phyloP scores from a whole-genome alignment of 2,113 vertebrate genomes.

The Hemicordylus capensis region DNA sequence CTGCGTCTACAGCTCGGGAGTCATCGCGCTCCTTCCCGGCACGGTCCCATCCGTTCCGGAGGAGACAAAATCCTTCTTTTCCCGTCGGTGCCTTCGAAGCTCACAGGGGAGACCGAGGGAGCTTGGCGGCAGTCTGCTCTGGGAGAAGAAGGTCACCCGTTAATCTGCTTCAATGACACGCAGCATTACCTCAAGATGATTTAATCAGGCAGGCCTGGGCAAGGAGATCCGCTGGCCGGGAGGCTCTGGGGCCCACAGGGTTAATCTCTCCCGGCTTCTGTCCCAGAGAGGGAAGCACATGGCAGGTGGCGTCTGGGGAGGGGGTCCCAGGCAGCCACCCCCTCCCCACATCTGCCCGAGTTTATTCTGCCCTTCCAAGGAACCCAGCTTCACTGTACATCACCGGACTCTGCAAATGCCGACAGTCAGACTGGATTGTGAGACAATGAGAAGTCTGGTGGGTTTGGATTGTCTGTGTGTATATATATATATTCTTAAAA shows the following conservation, averaged over 20 bases:
- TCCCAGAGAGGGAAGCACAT: not conserved
- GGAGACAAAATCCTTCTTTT: not conserved
- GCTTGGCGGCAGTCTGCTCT: not conserved
- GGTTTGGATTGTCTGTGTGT: too few species aligned
- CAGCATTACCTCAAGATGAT: constrained; percentile 71
- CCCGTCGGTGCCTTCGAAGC: not conserved
- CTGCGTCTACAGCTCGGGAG: not conserved
- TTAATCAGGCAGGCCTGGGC: constrained; percentile 58
- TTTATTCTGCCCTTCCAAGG: not conserved
- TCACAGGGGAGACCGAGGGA: constrained; percentile 29
- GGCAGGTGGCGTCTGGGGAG: not conserved
- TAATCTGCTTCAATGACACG: constrained; percentile 75
- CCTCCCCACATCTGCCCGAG: not conserved
- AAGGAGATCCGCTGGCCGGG: constrained; percentile 6
- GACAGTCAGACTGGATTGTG: not conserved
- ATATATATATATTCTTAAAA: too few species aligned
- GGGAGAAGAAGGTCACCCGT: constrained; percentile 58
- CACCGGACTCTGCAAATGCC: not conserved
- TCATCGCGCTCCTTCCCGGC: not conserved
- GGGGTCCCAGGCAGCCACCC: not conserved
- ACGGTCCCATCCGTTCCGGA: not conserved
- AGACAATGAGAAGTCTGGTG: too few species aligned
- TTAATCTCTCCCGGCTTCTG: constrained; percentile 13
- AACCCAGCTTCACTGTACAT: too few species aligned
- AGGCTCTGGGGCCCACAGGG: constrained; percentile 25